Base-by-base conservation (phyloP, 1,140 invertebrate species). In the Diorhabda carinulata region DNA sequence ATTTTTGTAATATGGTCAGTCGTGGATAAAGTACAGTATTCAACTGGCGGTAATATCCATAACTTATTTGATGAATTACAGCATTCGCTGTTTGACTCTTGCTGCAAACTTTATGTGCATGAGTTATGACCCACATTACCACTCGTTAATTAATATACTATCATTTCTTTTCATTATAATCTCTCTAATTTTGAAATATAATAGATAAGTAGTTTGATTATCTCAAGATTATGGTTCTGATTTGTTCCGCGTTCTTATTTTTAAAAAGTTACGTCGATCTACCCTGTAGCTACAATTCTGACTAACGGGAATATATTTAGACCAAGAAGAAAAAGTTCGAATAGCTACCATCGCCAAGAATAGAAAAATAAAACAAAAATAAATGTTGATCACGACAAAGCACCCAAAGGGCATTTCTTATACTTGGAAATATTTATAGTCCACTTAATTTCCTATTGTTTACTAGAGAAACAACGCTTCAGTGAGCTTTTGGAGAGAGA, bases 351-450 rank as follows among this genome's bases (percentile, higher is more conserved):
- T 52, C 47, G 47, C 47, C n/a, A 52, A 52, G 47, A 52, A 52
- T 52, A n/a, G 47, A 52, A n/a, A 52, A 52, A 52, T 8, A 52
- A 52, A 52, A 52, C 47, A 52, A 52, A 52, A 52, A 52, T 52
- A 52, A 52, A 52, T 52, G 47, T n/a, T 52, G 47, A 52, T 52
- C 47, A 52, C 47, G 47, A 52, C 47, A 52, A 52, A 52, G 47
- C 47, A n/a, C n/a, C 47, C 47, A 8, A 52, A 52, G 47, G 47
- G 47, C 47, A 52, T n/a, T 8, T 52, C 47, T 52, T 52, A n/a
- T 8, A 52, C 47, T 4, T 8, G 2, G 47, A 52, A 52, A 52
- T 8, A 52, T 6, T 52, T n/a, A n/a, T 52, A 52, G 47, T 52
- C n/a, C n/a, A 4, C 47, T 52, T 52, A 52, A 52, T 52, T 52